Conservation (phyloP, 2,113 vertebrate species). For the Petroica traversi region DNA sequence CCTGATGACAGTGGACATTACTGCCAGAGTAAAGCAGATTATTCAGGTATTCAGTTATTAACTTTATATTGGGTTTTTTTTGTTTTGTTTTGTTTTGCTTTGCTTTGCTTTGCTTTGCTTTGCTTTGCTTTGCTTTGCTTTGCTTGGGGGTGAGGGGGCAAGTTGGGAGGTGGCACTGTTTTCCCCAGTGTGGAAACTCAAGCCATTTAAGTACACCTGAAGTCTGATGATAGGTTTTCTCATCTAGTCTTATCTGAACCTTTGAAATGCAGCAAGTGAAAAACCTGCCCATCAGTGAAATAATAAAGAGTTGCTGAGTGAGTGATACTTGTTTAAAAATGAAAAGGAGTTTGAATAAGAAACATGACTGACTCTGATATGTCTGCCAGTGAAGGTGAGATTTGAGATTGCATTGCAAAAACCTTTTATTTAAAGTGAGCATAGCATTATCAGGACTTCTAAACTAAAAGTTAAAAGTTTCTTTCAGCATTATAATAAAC, state of each 20-base stretch:
- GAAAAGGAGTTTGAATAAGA: neutral
- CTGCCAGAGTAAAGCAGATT: neutral
- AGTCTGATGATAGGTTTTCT: neutral
- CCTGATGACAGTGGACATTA: neutral
- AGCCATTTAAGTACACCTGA: neutral
- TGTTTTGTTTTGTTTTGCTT: neutral
- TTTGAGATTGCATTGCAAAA: neutral
- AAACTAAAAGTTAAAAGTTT: neutral
- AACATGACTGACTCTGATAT: neutral
- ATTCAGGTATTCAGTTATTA: neutral
- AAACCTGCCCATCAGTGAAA: neutral
- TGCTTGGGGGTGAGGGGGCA: rapidly evolving
- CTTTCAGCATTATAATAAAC: neutral
- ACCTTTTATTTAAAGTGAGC: neutral
- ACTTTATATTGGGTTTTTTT: neutral
- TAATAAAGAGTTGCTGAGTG: neutral
- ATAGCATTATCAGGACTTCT: neutral
- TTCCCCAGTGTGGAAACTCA: neutral
- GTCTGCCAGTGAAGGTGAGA: neutral
- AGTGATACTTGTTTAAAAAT: neutral
- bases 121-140: neutral
- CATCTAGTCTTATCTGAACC: neutral
- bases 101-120: neutral
- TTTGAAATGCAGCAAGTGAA: neutral
- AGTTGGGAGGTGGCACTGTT: neutral